These are phyloP conservation scores for Tenthredo amoena DNA, from an alignment of 2,888 invertebrate species.

Conservation along the genomic window DNA sequence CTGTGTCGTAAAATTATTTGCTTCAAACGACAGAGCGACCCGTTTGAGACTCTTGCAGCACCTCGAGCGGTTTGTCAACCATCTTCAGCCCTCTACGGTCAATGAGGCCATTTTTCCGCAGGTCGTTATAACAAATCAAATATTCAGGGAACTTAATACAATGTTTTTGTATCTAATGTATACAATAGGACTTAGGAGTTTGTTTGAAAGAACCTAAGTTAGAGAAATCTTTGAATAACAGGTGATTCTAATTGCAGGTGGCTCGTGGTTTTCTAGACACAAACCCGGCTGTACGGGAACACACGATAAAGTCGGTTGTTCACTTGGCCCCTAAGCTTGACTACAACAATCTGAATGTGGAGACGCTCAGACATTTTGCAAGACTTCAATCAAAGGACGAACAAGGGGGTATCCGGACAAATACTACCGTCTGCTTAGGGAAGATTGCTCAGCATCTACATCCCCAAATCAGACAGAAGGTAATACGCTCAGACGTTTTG, in stretches of 20 bases:
- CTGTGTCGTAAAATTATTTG: constrained; percentile 97
- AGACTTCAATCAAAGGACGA: constrained; percentile 96
- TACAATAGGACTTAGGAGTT: neutral
- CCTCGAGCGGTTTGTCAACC: constrained; percentile 93
- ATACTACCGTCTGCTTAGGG: constrained; percentile 98
- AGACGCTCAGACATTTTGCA: constrained; percentile 97
- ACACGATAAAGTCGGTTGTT: constrained; percentile 98
- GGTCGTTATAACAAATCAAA: constrained; percentile 67
- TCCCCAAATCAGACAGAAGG: constrained; percentile 95
- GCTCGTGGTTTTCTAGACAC: constrained; percentile 98
- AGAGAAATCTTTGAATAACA: neutral
- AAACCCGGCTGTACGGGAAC: constrained; percentile 97
- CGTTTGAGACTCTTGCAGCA: constrained; percentile 96
- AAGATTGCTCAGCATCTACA: constrained; percentile 98
- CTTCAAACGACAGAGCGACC: constrained; percentile 97
- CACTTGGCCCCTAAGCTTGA: constrained; percentile 97
- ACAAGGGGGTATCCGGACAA: constrained; percentile 95
- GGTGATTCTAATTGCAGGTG: constrained; percentile 77
- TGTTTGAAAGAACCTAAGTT: neutral
- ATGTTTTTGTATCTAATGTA: neutral
- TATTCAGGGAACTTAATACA: neutral
- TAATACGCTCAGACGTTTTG: constrained; percentile 52
- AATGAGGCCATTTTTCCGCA: constrained; percentile 98
- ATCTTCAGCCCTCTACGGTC: constrained; percentile 89
- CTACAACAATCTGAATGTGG: constrained; percentile 98